Evolutionary conservation across 2,113 vertebrate genomes (phyloP).

Genomic region (Limanda limanda): DNA sequence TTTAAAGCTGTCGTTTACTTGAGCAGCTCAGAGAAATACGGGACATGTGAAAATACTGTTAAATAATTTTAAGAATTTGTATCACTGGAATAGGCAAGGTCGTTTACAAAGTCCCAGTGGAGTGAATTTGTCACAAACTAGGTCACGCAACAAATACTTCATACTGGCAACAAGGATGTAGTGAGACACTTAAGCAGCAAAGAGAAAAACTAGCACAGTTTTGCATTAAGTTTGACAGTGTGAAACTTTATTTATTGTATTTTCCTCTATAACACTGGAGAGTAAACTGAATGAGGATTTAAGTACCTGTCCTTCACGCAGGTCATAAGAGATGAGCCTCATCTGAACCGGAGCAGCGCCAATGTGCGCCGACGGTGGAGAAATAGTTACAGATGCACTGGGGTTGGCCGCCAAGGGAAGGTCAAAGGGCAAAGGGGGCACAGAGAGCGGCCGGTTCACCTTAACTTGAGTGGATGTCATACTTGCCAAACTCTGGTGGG

Average conservation of each 20-base stretch:
- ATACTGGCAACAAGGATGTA: not conserved
- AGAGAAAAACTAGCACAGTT: not conserved
- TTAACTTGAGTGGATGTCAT: constrained; percentile 89
- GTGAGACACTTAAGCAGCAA: not conserved
- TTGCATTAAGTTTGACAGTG: not conserved
- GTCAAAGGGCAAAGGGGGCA: constrained; percentile 86
- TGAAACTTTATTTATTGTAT: not conserved
- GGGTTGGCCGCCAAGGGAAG: constrained; percentile 86
- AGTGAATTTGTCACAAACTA: constrained; percentile 17
- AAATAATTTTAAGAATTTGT: constrained; percentile 20
- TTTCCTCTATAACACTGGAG: constrained; percentile 1
- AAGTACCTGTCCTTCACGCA: constrained; percentile 91
- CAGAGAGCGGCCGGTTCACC: constrained; percentile 86
- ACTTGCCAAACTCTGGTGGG: constrained; percentile 86
- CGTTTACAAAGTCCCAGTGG: constrained; percentile 16
- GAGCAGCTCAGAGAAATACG: constrained; percentile 1
- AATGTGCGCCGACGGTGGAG: constrained; percentile 86
- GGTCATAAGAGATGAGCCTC: constrained; percentile 90
- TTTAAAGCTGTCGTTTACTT: constrained; percentile 9
- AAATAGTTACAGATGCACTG: constrained; percentile 82
- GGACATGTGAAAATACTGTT: constrained; percentile 14
- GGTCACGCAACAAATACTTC: constrained; percentile 28
- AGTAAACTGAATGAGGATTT: constrained; percentile 20
- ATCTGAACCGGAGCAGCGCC: constrained; percentile 85
- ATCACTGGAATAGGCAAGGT: constrained; percentile 3